These are phyloP conservation scores for Amblyopsis rosae DNA, from an alignment of 2,113 vertebrate genomes.

Conservation along the genomic window DNA sequence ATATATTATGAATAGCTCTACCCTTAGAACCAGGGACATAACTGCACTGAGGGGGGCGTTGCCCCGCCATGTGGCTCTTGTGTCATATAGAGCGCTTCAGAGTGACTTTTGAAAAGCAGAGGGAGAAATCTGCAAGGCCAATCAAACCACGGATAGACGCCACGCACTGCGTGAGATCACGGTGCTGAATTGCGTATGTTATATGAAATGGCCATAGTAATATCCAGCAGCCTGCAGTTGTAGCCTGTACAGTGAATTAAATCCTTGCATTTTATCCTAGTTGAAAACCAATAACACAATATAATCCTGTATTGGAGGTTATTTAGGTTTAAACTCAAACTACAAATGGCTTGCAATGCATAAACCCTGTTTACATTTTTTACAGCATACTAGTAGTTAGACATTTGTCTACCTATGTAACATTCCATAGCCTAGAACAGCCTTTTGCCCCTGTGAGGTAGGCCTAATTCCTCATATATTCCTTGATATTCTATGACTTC, in stretches of 20 bases:
- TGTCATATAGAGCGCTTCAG: constrained; percentile 53
- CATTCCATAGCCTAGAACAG: background rate
- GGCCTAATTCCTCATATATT: background rate
- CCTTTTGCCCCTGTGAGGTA: background rate
- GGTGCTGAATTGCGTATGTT: background rate
- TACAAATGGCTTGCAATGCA: background rate
- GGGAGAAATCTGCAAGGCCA: constrained; percentile 73
- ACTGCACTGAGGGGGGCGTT: constrained; percentile 47
- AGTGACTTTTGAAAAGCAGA: constrained; percentile 76
- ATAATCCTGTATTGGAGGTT: background rate
- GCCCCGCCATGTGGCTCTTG: constrained; percentile 60
- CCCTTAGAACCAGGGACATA: constrained; percentile 1
- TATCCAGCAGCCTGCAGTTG: background rate
- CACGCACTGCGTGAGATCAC: constrained; percentile 70
- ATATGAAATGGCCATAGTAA: background rate
- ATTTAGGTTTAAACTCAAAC: background rate
- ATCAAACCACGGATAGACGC: constrained; percentile 67
- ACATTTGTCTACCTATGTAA: background rate
- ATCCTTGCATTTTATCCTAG: background rate
- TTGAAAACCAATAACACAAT: background rate
- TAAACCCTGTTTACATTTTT: background rate
- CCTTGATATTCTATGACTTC: background rate
- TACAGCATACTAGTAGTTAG: background rate
- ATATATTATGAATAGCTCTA: constrained; percentile 25
- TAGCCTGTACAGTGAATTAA: background rate